Conservation (phyloP, 2,888 invertebrate genomes). For the Neoitamus cyanurus region DNA sequence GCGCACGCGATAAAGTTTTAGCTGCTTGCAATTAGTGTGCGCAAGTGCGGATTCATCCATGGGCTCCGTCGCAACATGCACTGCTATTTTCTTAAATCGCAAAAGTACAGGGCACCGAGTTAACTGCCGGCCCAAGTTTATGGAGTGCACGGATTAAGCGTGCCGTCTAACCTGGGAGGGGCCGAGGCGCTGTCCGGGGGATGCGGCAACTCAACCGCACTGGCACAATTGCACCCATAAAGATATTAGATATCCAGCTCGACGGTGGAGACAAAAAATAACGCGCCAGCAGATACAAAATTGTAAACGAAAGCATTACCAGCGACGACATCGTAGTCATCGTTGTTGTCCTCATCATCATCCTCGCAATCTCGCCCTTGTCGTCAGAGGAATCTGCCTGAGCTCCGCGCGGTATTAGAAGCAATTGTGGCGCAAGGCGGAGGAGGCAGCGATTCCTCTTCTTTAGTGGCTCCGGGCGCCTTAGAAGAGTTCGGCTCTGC, state of each 20-base stretch:
- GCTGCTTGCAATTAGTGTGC: background rate
- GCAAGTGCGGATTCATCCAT: background rate
- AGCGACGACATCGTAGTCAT: slow-evolving; percentile 4
- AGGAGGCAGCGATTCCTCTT: slow-evolving; percentile 28
- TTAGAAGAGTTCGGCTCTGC: slow-evolving; percentile 24
- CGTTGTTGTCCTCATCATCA: slow-evolving; percentile 22
- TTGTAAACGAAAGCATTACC: slow-evolving; percentile 45
- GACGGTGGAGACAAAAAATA: background rate
- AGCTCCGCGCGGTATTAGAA: slow-evolving; percentile 24
- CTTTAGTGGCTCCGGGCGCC: slow-evolving; percentile 12
- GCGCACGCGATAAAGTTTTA: background rate
- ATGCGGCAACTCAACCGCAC: background rate
- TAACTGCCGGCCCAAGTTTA: background rate
- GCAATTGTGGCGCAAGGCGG: slow-evolving; percentile 22
- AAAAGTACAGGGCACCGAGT: background rate
- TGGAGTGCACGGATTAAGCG: slow-evolving; percentile 19
- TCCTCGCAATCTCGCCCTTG: slow-evolving; percentile 12
- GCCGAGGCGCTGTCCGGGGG: background rate
- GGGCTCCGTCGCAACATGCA: background rate
- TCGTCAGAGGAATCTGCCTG: slow-evolving; percentile 16
- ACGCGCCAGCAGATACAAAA: slow-evolving; percentile 12
- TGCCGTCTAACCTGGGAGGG: slow-evolving; percentile 4
- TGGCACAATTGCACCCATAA: slow-evolving; percentile 41
- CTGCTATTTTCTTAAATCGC: background rate
- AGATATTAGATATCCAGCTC: slow-evolving; percentile 42